Evolutionary conservation across 2,888 invertebrate species (phyloP).

Genomic region (Ormia ochracea): DNA sequence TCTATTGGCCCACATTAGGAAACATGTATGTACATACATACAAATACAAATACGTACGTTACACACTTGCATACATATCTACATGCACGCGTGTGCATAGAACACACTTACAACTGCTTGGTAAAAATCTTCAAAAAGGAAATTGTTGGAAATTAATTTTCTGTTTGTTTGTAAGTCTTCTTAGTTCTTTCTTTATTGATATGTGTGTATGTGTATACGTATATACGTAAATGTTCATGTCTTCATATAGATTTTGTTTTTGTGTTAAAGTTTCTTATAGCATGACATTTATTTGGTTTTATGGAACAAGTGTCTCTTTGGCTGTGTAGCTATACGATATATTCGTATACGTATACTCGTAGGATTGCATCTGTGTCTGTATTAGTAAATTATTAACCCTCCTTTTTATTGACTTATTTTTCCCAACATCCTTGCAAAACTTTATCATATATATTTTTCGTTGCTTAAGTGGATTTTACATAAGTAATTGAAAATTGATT

Average conservation of each 20-base stretch:
- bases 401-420: conserved; percentile 7
- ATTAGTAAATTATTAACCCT: conserved; percentile 28
- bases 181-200: not conserved
- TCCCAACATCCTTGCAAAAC: conserved; percentile 12
- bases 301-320: not conserved
- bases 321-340: not conserved
- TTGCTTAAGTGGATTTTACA: conserved; percentile 51
- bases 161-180: conserved; percentile 50
- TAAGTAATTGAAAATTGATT: conserved; percentile 53
- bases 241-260: conserved; percentile 4
- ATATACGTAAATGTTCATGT: no score
- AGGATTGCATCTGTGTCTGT: not conserved
- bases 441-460: conserved; percentile 8
- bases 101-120: not conserved
- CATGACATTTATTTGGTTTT: conserved; percentile 54
- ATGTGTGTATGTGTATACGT: conserved; percentile 13
- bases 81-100: not conserved
- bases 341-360: not conserved
- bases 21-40: no score
- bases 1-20: conserved; percentile 45
- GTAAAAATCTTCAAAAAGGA: conserved; percentile 44
- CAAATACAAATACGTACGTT: not conserved
- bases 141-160: conserved; percentile 60
- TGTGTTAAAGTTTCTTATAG: conserved; percentile 29
- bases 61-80: not conserved